These are phyloP conservation scores for Struthidea cinerea DNA, from an alignment of 2,113 vertebrate genomes.

Conservation along the genomic window DNA sequence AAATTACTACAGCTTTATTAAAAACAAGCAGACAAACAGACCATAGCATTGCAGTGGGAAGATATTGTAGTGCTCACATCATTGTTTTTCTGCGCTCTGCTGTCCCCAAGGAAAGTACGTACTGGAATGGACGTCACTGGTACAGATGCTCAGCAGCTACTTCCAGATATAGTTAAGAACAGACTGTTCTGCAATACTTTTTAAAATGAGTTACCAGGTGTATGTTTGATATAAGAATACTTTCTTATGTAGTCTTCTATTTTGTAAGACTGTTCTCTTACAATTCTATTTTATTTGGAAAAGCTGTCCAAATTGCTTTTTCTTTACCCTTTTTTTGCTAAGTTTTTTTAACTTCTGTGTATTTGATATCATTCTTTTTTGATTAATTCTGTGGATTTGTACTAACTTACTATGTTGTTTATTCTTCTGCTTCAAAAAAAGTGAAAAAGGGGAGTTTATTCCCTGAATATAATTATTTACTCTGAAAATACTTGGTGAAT, in stretches of 20 bases:
- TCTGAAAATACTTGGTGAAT: background rate
- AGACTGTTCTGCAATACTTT: background rate
- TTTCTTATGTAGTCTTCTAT: background rate
- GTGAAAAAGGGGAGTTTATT: background rate
- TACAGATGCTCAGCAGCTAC: slow-evolving; percentile 14
- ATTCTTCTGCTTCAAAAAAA: background rate
- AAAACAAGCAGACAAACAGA: slow-evolving; percentile 3
- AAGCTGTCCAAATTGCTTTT: background rate
- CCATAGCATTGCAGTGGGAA: background rate
- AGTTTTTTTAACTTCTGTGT: background rate
- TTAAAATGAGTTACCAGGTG: background rate
- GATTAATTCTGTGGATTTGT: background rate
- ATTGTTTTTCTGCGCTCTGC: background rate
- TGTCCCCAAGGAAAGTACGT: slow-evolving; percentile 7
- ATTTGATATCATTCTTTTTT: background rate
- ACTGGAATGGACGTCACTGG: slow-evolving; percentile 11
- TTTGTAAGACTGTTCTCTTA: background rate
- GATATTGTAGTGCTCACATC: slow-evolving; percentile 6
- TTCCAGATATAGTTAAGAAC: background rate
- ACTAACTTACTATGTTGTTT: background rate
- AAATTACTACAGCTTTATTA: slow-evolving; percentile 20
- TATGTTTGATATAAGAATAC: background rate
- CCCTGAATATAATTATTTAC: background rate
- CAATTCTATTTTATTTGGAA: background rate
- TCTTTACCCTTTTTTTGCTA: background rate